Evolutionary conservation across 2,113 vertebrate species (phyloP).

Genomic region (Callipepla californica): DNA sequence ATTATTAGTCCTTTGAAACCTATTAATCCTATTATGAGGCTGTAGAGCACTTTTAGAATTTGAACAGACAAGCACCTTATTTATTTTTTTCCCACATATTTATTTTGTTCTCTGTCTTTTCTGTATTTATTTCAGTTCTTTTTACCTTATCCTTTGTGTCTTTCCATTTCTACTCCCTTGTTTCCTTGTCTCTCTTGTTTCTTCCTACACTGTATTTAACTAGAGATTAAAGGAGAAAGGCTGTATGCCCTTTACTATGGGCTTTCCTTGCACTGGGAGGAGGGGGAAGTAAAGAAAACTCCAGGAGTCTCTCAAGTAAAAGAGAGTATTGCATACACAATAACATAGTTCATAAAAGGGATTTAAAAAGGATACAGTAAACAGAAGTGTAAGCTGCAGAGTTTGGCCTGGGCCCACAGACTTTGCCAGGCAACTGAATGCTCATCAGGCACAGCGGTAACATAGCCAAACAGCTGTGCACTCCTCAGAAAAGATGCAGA

Average conservation of each 20-base stretch:
- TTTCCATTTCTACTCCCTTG: background rate
- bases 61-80: background rate
- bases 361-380: constrained; percentile 17
- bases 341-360: constrained; percentile 7
- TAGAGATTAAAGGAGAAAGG: background rate
- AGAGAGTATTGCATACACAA: background rate
- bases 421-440: constrained; percentile 1
- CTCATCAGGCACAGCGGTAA: constrained; percentile 3
- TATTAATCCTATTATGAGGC: constrained; percentile 33
- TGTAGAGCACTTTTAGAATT: constrained; percentile 18
- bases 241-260: background rate
- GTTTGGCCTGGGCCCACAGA: background rate
- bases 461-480: constrained; percentile 27
- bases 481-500: background rate
- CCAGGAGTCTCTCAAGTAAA: constrained; percentile 14
- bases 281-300: background rate
- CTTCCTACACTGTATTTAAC: background rate
- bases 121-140: background rate
- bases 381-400: background rate
- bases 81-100: background rate
- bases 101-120: background rate
- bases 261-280: background rate
- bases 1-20: constrained; percentile 51
- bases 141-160: background rate
- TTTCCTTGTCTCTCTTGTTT: background rate